phyloP scores from a whole-genome alignment of 2,113 vertebrate genomes.

The Xiphophorus maculatus region DNA sequence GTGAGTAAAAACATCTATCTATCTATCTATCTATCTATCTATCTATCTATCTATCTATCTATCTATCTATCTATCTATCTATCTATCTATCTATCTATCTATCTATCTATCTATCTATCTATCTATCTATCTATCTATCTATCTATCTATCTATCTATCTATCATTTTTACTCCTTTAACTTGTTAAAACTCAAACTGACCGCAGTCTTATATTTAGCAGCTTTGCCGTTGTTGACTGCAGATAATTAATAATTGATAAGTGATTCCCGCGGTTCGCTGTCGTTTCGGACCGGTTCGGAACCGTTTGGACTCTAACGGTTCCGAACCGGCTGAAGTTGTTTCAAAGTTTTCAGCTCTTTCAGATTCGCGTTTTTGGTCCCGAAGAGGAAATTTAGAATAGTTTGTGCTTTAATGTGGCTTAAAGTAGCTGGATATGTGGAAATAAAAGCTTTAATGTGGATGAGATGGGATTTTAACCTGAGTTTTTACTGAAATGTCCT shows the following conservation, averaged over 20 bases:
- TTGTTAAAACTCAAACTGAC: background rate
- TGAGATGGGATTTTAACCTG: background rate
- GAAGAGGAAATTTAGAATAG: background rate
- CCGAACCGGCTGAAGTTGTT: no score
- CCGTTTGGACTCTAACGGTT: no score
- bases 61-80: conserved; percentile 9
- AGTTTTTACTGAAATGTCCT: background rate
- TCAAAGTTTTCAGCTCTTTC: background rate
- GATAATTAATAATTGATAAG: conserved; percentile 60
- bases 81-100: background rate
- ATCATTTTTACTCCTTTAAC: background rate
- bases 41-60: conserved; percentile 20
- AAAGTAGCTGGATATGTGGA: no score
- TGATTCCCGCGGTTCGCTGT: background rate
- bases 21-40: conserved; percentile 34
- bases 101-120: background rate
- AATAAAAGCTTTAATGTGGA: no score
- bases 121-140: background rate
- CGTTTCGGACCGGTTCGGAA: no score
- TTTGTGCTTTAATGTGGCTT: background rate
- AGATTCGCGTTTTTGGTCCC: background rate
- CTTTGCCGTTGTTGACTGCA: conserved; percentile 14
- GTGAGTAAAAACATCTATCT: conserved; percentile 43
- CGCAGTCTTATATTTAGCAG: no score
- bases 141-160: background rate